Evolutionary conservation across 1,140 invertebrate genomes (phyloP), one percentile per base, ranked within the genome.

Genomic region (Diuraphis noxia): DNA sequence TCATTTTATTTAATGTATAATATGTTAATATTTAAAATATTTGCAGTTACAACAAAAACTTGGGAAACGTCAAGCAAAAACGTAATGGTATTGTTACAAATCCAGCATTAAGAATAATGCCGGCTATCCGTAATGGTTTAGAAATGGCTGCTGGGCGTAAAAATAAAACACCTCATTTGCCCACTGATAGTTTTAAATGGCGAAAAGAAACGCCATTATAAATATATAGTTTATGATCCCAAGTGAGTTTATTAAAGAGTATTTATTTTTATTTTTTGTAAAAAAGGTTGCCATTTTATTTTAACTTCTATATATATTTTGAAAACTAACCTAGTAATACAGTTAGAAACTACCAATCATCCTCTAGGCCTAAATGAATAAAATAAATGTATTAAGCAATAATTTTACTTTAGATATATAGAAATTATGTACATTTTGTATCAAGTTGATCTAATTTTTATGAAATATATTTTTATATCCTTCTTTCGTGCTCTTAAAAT

Each of bases 11-110:
- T 40, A 23, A 56, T 40, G 8, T 21, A 9, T 63, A 30, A 2
- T 63, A n/a, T 49, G 49, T 52, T 23, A 49, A 86, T 86, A 19
- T 46, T 46, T 46, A 86, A 10, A n/a, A 63, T 43, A 49, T 23
- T 82, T 87, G 49, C 21, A 82, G 91, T 38, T 30, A 92, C 4
- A 89, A 23, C 38, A 92, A 84, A 91, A 92, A 77, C 94, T 94
- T 91, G 91, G 94, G 94, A 92, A 93, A 93, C 90, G 94, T 94
- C 91, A 96, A 96, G 94, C 95, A 95, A 93, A 96, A 96, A 94
- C 95, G 97, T 92, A 98, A 98, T 93, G 97, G 98, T 9, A 97
- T 98, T 92, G 97, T 98, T 19, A 98, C 97, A 8, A 98, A 98
- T 94, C 98, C 98, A 63, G 98, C 97, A 91, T 96, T 98, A 95